Base-by-base conservation (phyloP, 2,888 invertebrate species). In the Aleiodes testaceus region DNA sequence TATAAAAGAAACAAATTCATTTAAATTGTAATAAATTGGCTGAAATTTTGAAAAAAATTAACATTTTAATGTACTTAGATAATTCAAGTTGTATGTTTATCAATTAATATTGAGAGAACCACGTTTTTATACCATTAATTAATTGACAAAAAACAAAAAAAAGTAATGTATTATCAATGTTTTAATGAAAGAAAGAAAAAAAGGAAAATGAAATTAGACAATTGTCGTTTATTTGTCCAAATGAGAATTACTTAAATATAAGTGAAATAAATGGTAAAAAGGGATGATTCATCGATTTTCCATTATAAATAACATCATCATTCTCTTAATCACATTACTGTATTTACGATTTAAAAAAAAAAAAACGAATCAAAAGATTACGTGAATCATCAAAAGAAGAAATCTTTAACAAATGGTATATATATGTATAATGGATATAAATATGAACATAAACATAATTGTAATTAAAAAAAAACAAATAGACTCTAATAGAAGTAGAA, bases 251-350 rank as follows among this genome's bases (percentile, higher is more conserved):
- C 75, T 70, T 44, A n/a, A 47, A 47, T 12, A 72, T 77, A 73
- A 74, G 72, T 66, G 77, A 72, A 76, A 75, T 76, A 76, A 76
- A 61, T 18, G n/a, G n/a, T 47, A 50, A 30, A 47, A 69, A 42
- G 55, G 30, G 53, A 67, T 49, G 69, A 74, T 67, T 74, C 74
- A 77, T 77, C 75, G 73, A 76, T 75, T 75, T 74, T 74, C 74
- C 77, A 77, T 77, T 76, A 77, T 77, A 77, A 66, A 76, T 77
- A 77, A 76, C 75, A 77, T 77, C 76, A 73, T 74, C 75, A 75
- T 75, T 77, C 73, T 78, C 74, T 73, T 71, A 72, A 74, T 72
- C 70, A 71, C 69, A 72, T 70, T 74, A 73, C 72, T 71, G 72
- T 76, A 77, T 61, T 67, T 75, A 76, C 74, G 52, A 16, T n/a